phyloP scores from a whole-genome alignment of 2,113 vertebrate genomes.

The Oreochromis tanganicae region DNA sequence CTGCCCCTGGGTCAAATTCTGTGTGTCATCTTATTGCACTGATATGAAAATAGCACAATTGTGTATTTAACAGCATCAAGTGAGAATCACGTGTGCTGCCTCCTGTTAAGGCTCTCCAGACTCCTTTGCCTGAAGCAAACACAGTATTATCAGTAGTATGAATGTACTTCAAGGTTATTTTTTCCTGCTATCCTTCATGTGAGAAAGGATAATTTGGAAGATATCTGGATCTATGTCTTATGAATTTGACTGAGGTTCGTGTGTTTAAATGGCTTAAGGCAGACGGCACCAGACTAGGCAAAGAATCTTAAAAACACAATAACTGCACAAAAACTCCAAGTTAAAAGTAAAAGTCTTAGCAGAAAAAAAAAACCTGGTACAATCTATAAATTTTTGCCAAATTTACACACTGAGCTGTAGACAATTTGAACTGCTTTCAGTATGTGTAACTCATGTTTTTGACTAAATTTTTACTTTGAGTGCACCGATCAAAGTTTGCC shows the following conservation, averaged over 20 bases:
- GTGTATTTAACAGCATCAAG: background rate
- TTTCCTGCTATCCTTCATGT: background rate
- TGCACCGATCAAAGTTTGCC: background rate
- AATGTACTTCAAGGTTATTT: background rate
- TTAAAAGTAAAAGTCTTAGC: background rate
- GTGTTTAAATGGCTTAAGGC: background rate
- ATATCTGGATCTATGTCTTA: rapidly evolving
- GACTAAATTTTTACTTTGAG: background rate
- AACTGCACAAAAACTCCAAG: background rate
- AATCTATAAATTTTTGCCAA: background rate
- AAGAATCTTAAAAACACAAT: background rate
- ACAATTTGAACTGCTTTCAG: background rate
- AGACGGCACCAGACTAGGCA: background rate
- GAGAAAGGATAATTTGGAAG: background rate
- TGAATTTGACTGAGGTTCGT: background rate
- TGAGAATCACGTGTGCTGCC: rapidly evolving
- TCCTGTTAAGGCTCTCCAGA: background rate
- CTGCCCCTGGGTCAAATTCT: background rate
- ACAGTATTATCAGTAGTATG: background rate
- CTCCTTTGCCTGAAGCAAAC: background rate
- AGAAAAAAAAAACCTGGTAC: background rate
- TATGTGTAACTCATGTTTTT: background rate
- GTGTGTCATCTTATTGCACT: background rate
- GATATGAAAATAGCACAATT: background rate
- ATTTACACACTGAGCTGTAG: rapidly evolving